phyloP scores from a whole-genome alignment of 1,140 invertebrate species.

The Sipha flava region DNA sequence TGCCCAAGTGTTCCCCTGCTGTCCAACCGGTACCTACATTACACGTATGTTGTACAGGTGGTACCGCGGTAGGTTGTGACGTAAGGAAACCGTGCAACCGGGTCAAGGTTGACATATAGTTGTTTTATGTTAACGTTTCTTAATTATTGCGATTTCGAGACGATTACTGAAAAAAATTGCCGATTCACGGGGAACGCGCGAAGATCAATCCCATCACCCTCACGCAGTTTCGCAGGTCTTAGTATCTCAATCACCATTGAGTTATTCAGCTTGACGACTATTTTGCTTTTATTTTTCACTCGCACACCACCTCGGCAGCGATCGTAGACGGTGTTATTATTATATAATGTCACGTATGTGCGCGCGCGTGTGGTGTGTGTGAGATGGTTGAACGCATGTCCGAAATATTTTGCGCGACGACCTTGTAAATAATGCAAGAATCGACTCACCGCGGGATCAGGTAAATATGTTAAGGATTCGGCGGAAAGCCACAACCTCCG shows the following conservation, averaged over 20 bases:
- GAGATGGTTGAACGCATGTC: neutral
- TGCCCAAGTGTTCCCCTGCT: neutral
- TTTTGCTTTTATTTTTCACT: neutral
- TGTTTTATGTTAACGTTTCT: neutral
- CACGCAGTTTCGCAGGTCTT: neutral
- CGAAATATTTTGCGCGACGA: neutral
- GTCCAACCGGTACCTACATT: neutral
- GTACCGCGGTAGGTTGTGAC: neutral
- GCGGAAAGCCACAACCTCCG: neutral
- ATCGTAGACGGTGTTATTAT: too few species aligned
- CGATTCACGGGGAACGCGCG: neutral
- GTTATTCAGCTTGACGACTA: neutral
- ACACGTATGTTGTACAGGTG: too few species aligned
- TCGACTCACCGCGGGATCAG: too few species aligned
- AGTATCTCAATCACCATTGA: neutral
- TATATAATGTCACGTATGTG: too few species aligned
- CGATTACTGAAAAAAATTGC: neutral
- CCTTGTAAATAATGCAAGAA: neutral
- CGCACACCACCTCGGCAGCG: too few species aligned
- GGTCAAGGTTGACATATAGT: constrained; percentile 19
- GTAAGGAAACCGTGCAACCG: neutral
- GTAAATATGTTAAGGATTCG: too few species aligned
- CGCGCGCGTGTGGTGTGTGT: too few species aligned
- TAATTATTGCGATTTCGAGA: constrained; percentile 14
- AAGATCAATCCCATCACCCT: neutral